Evolutionary conservation across 1,140 invertebrate genomes (phyloP), one percentile per base, ranked within the genome.

Genomic region (Asobara japonica): DNA sequence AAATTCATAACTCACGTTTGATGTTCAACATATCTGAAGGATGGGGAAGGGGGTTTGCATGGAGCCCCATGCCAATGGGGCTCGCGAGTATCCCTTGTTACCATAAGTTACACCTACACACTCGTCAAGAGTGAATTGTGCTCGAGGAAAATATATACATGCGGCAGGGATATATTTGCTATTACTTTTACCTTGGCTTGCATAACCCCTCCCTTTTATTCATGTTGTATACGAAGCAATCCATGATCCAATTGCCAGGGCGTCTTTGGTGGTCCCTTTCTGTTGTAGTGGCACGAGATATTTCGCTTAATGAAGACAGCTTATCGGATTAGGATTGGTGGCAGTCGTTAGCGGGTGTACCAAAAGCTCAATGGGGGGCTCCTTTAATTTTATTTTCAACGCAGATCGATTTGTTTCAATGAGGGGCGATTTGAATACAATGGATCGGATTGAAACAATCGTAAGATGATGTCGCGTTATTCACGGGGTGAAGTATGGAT

Each of bases 41-140:
- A 16, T 13, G 41, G 36, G 10, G n/a, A 8, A 38, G 36, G n/a
- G 36, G n/a, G 36, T n/a, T 2, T 38, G 36, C n/a, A 38, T n/a
- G 10, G 36, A 13, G n/a, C 36, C 36, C 10, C 7, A 38, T n/a
- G 36, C 36, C 36, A 38, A 38, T n/a, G 10, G 10, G 36, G 36
- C 10, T 16, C 41, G n/a, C n/a, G 41, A 45, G 41, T 45, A 45
- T 71, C 73, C 69, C 79, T 79, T 77, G 76, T 80, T 80, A 78
- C 79, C 76, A 74, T 77, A 78, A 78, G 75, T 79, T 77, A 79
- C 77, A 80, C 78, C 77, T 75, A 80, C 77, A 76, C 76, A 69
- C 66, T 69, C 66, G 48, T 69, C 66, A 69, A 48, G 66, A 16
- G 10, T 48, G 25, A 48, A 30, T 56, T 56, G 30, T 36, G 33